Base-by-base conservation (phyloP, 2,113 vertebrate species). In the Eleginops maclovinus region DNA sequence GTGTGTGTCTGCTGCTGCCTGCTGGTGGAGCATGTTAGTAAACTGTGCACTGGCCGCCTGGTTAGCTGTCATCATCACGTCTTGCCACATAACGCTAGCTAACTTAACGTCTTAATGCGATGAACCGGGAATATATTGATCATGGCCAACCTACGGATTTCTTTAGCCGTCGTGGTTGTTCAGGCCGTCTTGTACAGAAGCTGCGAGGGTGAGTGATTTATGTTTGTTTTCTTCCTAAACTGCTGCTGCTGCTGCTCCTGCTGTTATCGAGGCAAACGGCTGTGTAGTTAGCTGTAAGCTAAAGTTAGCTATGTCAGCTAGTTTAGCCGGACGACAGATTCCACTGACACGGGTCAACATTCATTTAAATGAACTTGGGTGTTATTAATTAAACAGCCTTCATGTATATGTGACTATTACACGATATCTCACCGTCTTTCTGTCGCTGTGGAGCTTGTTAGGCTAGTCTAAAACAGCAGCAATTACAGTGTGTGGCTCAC, bases 71-170 rank as follows among this genome's bases (percentile, higher is more conserved):
- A 62, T 24, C 55, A 65, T 64, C 73, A 46, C 83, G 67, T 58
- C 62, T 89, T 66, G 72, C 77, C 81, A 68, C 84, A 76, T 59
- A 40, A 60, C 66, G 44, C n/a, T 49, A 55, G 77, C 79, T 31
- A 77, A 54, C 49, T 40, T 22, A 60, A 69, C 2, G 76, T 26
- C 36, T 74, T 50, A 66, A 89, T 89, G 91, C 81, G 58, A 89
- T 89, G 91, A 87, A 43, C 82, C 68, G 83, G 72, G 80, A 79
- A 31, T 87, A 56, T 16, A 70, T 78, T 69, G 88, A 84, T 66
- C 78, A 94, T 94, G 93, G 91, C 87, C 89, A 79, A 89, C 64
- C 63, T 84, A 13, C 54, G 72, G 63, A 75, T 88, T 1, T 46
- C 69, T 60, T 62, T 91, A 4, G 81, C 75, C 21, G 72, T 75